These are phyloP conservation scores for Campylomormyrus tamandua DNA, from an alignment of 2,113 vertebrate species.

Conservation along the genomic window DNA sequence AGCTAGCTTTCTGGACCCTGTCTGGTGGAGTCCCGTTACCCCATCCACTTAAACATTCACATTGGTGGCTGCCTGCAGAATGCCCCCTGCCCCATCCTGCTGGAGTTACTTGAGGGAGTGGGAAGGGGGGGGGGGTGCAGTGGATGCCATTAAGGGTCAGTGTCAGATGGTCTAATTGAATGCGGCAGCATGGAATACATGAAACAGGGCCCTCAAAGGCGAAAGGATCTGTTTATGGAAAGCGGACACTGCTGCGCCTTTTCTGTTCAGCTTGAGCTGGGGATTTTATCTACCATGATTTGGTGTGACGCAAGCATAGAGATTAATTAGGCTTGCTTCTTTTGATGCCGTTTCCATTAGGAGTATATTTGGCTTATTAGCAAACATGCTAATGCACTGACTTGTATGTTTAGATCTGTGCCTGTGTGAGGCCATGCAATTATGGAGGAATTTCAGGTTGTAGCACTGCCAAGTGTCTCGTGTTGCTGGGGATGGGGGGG, in stretches of 20 bases:
- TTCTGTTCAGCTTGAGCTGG: conserved; percentile 17
- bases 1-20: background rate
- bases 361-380: background rate
- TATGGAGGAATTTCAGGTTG: background rate
- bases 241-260: conserved; percentile 27
- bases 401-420: background rate
- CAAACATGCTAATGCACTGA: background rate
- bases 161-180: conserved; percentile 34
- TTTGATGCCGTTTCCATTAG: background rate
- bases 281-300: conserved; percentile 24
- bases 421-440: background rate
- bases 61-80: background rate
- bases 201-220: conserved; percentile 30
- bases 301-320: conserved; percentile 13
- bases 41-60: background rate
- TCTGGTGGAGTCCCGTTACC: background rate
- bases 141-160: conserved; percentile 14
- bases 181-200: conserved; percentile 27
- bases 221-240: conserved; percentile 34
- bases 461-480: background rate
- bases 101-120: background rate
- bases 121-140: background rate
- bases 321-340: conserved; percentile 16
- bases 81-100: background rate
- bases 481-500: background rate